A percentile compares a stretch with the other conserved stretches of the same genome.
These are phyloP conservation scores for Solenopsis fugax DNA, from an alignment of 1,140 invertebrate species.

Conservation along the genomic window DNA sequence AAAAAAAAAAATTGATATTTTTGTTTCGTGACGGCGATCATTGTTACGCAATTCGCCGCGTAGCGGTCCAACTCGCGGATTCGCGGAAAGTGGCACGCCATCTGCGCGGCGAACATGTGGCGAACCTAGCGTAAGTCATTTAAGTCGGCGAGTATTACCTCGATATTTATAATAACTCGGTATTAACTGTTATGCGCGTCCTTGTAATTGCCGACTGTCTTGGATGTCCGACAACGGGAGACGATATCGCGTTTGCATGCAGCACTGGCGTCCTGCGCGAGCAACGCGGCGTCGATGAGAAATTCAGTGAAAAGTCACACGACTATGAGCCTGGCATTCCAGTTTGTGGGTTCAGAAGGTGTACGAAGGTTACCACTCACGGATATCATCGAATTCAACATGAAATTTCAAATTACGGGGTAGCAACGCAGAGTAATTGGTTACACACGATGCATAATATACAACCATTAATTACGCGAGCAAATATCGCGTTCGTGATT, in stretches of 20 bases:
- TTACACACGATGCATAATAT: constrained; percentile 46
- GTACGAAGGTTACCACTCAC: constrained; percentile 41
- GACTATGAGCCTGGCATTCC: constrained; percentile 44
- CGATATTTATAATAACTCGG: constrained; percentile 58
- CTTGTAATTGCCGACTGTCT: constrained; percentile 54
- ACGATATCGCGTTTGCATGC: constrained; percentile 3
- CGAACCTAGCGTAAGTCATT: constrained; percentile 54
- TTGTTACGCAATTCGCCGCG: constrained; percentile 50
- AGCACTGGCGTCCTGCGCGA: background rate
- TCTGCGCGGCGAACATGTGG: constrained; percentile 73
- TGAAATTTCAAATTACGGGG: constrained; percentile 61
- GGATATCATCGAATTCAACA: constrained; percentile 39
- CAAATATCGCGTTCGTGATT: constrained; percentile 30
- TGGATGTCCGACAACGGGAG: background rate
- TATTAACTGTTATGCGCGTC: constrained; percentile 60
- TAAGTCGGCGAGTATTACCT: constrained; percentile 37
- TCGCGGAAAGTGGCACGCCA: constrained; percentile 80
- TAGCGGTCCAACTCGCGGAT: constrained; percentile 74
- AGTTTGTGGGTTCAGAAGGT: constrained; percentile 38
- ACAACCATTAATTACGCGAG: constrained; percentile 59
- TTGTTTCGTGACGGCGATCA: constrained; percentile 31
- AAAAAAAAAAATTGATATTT: constrained; percentile 27
- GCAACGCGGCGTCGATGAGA: constrained; percentile 21
- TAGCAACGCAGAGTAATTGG: constrained; percentile 51
- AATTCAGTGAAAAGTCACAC: background rate